Evolutionary conservation across 2,888 invertebrate genomes (phyloP).

Genomic region (Augochlorella aurata): DNA sequence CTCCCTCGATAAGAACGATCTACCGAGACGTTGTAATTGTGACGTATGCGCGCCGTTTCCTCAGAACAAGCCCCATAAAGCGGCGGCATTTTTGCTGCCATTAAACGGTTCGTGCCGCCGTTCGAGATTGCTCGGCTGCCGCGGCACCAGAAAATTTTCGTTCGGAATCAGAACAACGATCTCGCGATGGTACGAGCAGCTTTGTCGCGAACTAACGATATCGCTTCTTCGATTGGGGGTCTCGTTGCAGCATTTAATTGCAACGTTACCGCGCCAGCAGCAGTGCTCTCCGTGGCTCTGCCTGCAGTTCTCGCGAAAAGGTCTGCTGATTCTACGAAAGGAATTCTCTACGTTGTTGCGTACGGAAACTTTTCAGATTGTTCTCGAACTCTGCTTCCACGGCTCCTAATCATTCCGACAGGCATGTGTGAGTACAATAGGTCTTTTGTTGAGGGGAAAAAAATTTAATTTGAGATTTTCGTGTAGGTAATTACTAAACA

Average conservation of each 20-base stretch:
- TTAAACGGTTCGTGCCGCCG: neutral
- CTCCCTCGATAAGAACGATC: conserved; percentile 1
- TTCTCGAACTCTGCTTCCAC: no score
- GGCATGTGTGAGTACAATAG: no score
- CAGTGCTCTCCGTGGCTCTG: conserved; percentile 41
- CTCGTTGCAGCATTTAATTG: conserved; percentile 39
- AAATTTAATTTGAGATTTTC: no score
- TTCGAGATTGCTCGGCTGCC: neutral
- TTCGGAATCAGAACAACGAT: conserved; percentile 37
- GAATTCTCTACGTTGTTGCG: no score
- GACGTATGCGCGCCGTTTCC: conserved; percentile 10
- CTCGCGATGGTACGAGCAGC: conserved; percentile 43
- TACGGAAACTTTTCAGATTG: no score
- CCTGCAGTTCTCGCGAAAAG: neutral
- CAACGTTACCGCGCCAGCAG: conserved; percentile 24
- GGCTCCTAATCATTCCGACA: no score
- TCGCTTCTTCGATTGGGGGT: conserved; percentile 35
- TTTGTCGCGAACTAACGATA: conserved; percentile 46
- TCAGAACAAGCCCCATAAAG: neutral
- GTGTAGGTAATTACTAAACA: no score
- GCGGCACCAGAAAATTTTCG: conserved; percentile 38
- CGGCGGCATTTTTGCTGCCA: neutral
- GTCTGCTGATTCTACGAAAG: neutral
- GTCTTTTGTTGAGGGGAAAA: no score
- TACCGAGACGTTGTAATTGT: neutral